phyloP scores from a whole-genome alignment of 2,113 vertebrate genomes.

The Oxyura jamaicensis region DNA sequence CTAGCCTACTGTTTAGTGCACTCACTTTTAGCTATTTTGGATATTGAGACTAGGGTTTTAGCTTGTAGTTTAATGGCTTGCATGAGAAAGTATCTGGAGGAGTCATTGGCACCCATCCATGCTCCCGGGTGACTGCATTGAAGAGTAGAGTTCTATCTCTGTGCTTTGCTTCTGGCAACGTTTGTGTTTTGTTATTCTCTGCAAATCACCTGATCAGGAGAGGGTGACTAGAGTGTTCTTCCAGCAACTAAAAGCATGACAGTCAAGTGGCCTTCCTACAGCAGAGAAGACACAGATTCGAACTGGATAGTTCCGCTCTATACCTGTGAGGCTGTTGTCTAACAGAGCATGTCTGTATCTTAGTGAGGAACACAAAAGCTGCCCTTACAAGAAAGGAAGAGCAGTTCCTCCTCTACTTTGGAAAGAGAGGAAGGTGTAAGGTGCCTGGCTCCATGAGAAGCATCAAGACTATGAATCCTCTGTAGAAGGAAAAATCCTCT shows the following conservation, averaged over 20 bases:
- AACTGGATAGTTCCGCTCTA: neutral
- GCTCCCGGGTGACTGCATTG: neutral
- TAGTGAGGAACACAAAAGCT: neutral
- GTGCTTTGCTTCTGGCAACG: neutral
- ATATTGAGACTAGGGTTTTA: neutral
- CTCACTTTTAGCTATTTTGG: neutral
- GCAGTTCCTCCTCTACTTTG: neutral
- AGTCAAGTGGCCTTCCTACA: neutral
- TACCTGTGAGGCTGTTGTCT: neutral
- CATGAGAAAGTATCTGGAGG: neutral
- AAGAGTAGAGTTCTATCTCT: neutral
- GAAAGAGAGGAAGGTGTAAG: neutral
- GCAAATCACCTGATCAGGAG: neutral
- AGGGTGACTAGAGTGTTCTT: neutral
- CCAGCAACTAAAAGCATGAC: neutral
- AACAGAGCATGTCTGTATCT: neutral
- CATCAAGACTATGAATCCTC: neutral
- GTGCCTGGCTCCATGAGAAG: neutral
- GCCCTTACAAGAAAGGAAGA: neutral
- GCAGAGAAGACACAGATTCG: neutral
- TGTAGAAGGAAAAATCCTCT: neutral
- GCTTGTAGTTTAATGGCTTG: neutral
- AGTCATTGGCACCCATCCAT: neutral
- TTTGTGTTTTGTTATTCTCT: neutral
- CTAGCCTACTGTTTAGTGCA: neutral